phyloP scores from a whole-genome alignment of 2,113 vertebrate species.

The Blennius ocellaris region DNA sequence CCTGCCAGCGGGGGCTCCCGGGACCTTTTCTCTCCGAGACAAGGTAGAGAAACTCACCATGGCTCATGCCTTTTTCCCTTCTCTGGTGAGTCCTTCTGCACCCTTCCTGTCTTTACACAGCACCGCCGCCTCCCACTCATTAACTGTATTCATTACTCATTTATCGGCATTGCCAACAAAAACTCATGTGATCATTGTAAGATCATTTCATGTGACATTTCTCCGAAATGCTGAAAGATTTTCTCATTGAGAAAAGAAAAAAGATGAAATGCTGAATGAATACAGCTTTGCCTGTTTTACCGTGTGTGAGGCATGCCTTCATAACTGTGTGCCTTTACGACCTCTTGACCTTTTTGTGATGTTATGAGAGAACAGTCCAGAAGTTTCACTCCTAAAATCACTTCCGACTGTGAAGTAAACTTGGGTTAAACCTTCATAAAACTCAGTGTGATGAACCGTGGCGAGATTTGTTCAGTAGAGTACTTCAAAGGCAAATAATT shows the following conservation, averaged over 20 bases:
- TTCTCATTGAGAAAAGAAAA: too few relatives aligned
- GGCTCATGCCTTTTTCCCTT: conserved; percentile 79
- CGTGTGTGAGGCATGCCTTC: conserved; percentile 1
- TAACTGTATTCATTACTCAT: conserved; percentile 23
- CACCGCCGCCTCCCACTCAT: not conserved
- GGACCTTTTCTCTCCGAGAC: conserved; percentile 92
- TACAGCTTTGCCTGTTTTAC: conserved; percentile 20
- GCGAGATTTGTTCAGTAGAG: too few relatives aligned
- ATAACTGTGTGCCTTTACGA: not conserved
- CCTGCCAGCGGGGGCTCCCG: conserved; percentile 86
- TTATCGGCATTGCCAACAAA: not conserved
- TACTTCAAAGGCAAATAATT: too few relatives aligned
- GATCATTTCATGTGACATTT: too few relatives aligned
- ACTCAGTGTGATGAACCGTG: too few relatives aligned
- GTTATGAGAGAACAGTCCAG: too few relatives aligned
- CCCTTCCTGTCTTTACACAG: not conserved
- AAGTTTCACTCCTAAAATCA: too few relatives aligned
- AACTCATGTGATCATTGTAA: too few relatives aligned
- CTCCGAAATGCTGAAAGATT: too few relatives aligned
- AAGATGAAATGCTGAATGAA: conserved; percentile 48
- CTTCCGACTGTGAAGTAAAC: too few relatives aligned
- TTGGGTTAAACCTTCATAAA: too few relatives aligned
- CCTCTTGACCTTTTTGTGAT: too few relatives aligned
- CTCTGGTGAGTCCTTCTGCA: conserved; percentile 81
- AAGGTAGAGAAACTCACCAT: conserved; percentile 92